Evolutionary conservation across 2,113 vertebrate species (phyloP), one percentile per base, ranked within the genome.

Genomic region (Cariama cristata): DNA sequence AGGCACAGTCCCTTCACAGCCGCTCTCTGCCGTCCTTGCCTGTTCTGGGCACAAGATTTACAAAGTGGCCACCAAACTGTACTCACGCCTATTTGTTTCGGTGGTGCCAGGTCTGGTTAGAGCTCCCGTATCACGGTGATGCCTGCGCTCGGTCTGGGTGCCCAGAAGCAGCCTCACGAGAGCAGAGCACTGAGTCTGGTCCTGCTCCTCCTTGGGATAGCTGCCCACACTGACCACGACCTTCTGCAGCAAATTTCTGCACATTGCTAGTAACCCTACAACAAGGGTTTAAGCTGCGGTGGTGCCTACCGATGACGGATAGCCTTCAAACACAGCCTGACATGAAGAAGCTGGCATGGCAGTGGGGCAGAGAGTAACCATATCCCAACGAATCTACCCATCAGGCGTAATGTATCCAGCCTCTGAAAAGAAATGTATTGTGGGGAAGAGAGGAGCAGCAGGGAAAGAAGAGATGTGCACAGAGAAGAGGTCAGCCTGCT

Each of bases 91-190:
- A 2, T 24, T 40, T 12, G 4, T 40, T 58, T 53, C 14, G 23
- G 14, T 32, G n/a, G 58, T 58, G 47, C 23, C 52, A 52, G 58
- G 4, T 30, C 33, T 1, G 7, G 27, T 17, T 59, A 33, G 56
- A 67, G 35, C 45, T 23, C 5, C 42, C 9, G 4, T 3, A 27
- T 22, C 45, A 9, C 0, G 0, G 30, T 18, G 18, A 63, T 13
- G 33, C 32, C 30, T 15, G 6, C 32, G 14, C 32, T 56, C 23
- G 1, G 27, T 12, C 13, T 27, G 38, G 15, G 30, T 38, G 22
- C 27, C 40, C 63, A 74, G 73, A n/a, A 76, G 45, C 49, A n/a
- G 14, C 18, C 35, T 56, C 12, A 13, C 24, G 62, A 52, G 62
- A 30, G 40, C 44, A 66, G 50, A 59, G 21, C 8, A 6, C 28